Base-by-base conservation (phyloP, 2,888 invertebrate genomes). In the Chamaedrilus cognettii region DNA sequence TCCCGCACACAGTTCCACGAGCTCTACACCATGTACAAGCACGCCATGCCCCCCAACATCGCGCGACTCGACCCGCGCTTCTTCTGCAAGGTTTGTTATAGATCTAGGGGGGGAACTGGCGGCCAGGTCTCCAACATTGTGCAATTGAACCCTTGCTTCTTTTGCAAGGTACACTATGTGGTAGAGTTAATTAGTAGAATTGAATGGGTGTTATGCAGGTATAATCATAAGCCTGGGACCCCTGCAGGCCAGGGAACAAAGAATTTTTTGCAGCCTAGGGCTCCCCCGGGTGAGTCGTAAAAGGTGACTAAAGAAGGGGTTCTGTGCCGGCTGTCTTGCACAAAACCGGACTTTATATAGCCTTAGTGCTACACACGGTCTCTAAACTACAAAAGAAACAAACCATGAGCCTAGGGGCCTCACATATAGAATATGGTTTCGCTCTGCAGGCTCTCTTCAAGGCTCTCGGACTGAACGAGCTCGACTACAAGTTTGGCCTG, bases 401-500 rank as follows among this genome's bases (percentile, higher is more conserved):
- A 42, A 42, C 19, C 11, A 42, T 19, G 19, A 42, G 42, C 19
- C 11, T 15, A 15, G 19, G 19, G 11, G 11, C 19, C 11, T 42
- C 11, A 42, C 42, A 15, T 15, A 42, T 15, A 15, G 19, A 15
- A 15, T 42, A 11, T 19, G 11, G 42, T 42, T 15, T 42, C 19
- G 11, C 11, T 42, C 42, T 28, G n/a, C 85, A 92, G 91, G 94
- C 95, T 1, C 89, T 98, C 83, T 89, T 98, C 77, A 93, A 95
- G 85, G 96, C 96, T 72, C 87, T 99, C 71, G 95, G 95, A 60
- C 87, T 99, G 23, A 91, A 92, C 73, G 92, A 94, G 75, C 90
- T 89, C 75, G 98, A 99, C 85, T 98, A 93, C 86, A 94, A 94
- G 83, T 98, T 99, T 86, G 98, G 98, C 26, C 88, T 96, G 77